Conservation (phyloP, 2,113 vertebrate genomes). For the Mus pahari region DNA sequence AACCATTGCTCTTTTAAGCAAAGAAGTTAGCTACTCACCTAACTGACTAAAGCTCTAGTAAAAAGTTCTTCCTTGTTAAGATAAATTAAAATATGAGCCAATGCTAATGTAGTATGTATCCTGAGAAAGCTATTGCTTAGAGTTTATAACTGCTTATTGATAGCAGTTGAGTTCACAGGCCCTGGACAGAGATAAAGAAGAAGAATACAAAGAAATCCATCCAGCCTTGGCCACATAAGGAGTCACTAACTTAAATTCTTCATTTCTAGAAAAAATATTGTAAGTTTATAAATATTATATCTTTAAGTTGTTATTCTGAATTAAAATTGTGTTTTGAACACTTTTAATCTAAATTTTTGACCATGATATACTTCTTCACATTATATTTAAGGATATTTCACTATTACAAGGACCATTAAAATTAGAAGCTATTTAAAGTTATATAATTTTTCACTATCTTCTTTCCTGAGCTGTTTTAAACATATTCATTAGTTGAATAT, state of each 20-base stretch:
- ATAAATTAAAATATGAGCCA: neutral
- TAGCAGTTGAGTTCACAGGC: neutral
- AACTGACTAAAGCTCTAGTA: too few species aligned
- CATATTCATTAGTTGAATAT: too few species aligned
- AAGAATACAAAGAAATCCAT: neutral
- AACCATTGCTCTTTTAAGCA: neutral
- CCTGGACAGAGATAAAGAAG: neutral
- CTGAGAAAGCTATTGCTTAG: neutral
- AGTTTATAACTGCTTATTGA: too few species aligned
- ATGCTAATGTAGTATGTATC: neutral
- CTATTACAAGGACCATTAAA: too few species aligned
- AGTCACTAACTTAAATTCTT: neutral
- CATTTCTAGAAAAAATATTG: neutral
- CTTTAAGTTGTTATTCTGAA: neutral
- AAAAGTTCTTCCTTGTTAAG: neutral
- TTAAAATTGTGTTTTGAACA: neutral
- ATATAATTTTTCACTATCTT: too few species aligned
- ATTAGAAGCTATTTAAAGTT: too few species aligned
- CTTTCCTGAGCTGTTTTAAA: too few species aligned
- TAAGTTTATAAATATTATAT: neutral
- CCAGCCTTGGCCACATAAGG: neutral
- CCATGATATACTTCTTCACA: too few species aligned
- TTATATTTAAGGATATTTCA: too few species aligned
- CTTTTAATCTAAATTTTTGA: too few species aligned
- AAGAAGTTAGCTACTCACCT: neutral